These are phyloP conservation scores for Aporophyla lueneburgensis DNA, from an alignment of 2,888 invertebrate species.

Conservation along the genomic window DNA sequence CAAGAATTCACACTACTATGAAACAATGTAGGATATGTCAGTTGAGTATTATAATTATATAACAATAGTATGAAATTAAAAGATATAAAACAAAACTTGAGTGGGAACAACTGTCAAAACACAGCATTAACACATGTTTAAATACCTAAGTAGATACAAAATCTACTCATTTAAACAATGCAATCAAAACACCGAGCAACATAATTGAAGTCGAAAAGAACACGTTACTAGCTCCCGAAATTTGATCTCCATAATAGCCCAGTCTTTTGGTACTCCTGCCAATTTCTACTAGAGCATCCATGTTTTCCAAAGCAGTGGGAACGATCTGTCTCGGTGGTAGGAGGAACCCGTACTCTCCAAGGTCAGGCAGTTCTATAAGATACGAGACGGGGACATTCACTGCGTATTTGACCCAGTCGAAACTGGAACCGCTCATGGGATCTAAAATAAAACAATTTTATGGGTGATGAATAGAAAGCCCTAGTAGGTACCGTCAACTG, in stretches of 20 bases:
- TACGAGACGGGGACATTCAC: constrained; percentile 89
- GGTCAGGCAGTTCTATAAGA: constrained; percentile 91
- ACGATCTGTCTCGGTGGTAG: constrained; percentile 89
- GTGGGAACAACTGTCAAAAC: not conserved
- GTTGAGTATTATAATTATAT: constrained; percentile 10
- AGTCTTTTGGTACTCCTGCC: constrained; percentile 78
- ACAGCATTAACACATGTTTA: no score
- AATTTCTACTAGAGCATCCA: constrained; percentile 90
- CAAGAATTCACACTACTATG: not conserved
- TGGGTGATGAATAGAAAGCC: not conserved
- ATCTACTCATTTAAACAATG: constrained; percentile 37
- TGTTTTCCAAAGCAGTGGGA: constrained; percentile 91
- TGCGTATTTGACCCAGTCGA: constrained; percentile 91
- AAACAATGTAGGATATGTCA: not conserved
- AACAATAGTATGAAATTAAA: not conserved
- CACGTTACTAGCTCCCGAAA: constrained; percentile 64
- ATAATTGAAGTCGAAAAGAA: constrained; percentile 68
- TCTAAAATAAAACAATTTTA: constrained; percentile 76
- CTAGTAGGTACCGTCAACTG: no score
- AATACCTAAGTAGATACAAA: no score
- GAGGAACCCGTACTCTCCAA: constrained; percentile 90
- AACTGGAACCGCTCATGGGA: constrained; percentile 87
- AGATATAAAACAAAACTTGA: not conserved
- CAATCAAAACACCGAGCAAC: constrained; percentile 61
- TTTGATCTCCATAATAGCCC: constrained; percentile 65